These are phyloP conservation scores for Prietella phreatophila DNA, from an alignment of 2,113 vertebrate genomes.

Conservation along the genomic window DNA sequence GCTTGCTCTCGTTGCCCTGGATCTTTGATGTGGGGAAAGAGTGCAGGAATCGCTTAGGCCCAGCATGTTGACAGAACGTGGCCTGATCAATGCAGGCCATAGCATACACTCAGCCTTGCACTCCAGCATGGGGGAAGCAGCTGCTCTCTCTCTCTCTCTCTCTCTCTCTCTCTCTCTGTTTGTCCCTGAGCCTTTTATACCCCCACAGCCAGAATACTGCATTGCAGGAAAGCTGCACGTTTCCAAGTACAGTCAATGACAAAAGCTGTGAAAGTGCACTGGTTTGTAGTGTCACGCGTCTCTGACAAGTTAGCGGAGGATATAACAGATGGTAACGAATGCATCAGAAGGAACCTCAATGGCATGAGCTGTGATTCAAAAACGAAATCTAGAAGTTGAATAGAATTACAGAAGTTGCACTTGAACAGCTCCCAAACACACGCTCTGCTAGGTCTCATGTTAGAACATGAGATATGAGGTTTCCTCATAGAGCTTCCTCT, in stretches of 20 bases:
- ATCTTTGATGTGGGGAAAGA: conserved; percentile 48
- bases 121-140: conserved; percentile 12
- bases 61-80: conserved; percentile 36
- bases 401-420: conserved; percentile 47
- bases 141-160: not conserved
- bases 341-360: not conserved
- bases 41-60: conserved; percentile 15
- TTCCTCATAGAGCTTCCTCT: conserved; percentile 53
- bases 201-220: conserved; percentile 20
- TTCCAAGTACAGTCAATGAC: conserved; percentile 38
- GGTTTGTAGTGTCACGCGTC: not conserved
- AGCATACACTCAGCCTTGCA: conserved; percentile 11
- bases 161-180: not conserved
- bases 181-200: conserved; percentile 20
- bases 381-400: conserved; percentile 37
- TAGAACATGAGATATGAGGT: conserved; percentile 46
- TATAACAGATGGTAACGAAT: not conserved
- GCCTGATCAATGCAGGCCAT: conserved; percentile 36
- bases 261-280: conserved; percentile 18
- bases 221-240: conserved; percentile 26
- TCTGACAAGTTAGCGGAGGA: conserved; percentile 5
- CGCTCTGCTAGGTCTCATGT: conserved; percentile 48
- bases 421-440: conserved; percentile 24
- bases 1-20: conserved; percentile 28
- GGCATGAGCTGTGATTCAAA: not conserved